These are phyloP conservation scores for Coluber constrictor DNA, from an alignment of 2,797 vertebrate species.

Conservation along the genomic window DNA sequence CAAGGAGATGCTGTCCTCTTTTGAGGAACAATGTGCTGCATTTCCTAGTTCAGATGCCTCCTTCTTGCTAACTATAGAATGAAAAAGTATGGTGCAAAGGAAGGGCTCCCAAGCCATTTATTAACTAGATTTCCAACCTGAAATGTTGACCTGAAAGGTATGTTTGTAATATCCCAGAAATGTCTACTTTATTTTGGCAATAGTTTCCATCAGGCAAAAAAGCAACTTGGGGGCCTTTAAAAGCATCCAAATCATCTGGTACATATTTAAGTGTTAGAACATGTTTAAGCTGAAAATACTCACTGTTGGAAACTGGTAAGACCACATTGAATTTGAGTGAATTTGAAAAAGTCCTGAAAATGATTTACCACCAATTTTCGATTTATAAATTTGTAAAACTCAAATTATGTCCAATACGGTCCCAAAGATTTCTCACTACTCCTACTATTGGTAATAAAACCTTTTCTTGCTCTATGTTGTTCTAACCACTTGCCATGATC, in stretches of 20 bases:
- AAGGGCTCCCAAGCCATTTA: background rate
- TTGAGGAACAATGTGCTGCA: background rate
- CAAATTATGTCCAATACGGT: background rate
- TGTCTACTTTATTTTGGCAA: background rate
- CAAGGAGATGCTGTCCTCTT: background rate
- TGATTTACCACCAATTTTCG: background rate
- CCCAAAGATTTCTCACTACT: background rate
- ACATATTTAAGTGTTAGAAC: background rate
- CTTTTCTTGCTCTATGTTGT: background rate
- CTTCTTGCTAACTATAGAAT: background rate
- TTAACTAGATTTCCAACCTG: background rate
- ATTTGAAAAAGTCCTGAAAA: background rate
- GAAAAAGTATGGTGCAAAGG: background rate
- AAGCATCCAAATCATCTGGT: background rate
- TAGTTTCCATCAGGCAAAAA: background rate
- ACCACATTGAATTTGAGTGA: background rate
- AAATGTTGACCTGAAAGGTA: background rate
- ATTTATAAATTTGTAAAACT: background rate
- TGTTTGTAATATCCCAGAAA: background rate
- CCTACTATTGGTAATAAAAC: background rate
- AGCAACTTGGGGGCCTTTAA: background rate
- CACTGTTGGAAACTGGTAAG: background rate
- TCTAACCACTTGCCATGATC: background rate
- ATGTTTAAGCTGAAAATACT: background rate
- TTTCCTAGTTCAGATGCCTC: background rate